These are phyloP conservation scores for Sphaerophoria taeniata DNA, from an alignment of 2,888 invertebrate genomes.

Conservation along the genomic window DNA sequence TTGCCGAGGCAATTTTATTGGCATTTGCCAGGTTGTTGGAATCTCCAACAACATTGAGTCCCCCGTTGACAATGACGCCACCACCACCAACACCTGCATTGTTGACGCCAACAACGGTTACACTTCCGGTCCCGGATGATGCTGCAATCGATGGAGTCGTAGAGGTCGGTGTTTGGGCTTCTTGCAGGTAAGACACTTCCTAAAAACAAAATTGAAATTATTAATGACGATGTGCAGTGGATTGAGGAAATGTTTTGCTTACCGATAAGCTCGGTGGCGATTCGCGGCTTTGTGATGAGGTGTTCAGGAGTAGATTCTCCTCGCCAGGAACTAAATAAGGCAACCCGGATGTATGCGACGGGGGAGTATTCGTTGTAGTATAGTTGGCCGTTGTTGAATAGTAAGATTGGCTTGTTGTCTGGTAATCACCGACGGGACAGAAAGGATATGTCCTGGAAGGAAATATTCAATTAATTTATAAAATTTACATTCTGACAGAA, in stretches of 20 bases:
- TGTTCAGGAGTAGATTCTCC: conserved; percentile 85
- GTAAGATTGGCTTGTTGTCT: conserved; percentile 85
- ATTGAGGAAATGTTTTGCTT: conserved; percentile 79
- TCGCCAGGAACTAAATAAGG: conserved; percentile 89
- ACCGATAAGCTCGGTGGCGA: conserved; percentile 89
- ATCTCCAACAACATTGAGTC: conserved; percentile 77
- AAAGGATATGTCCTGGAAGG: conserved; percentile 88
- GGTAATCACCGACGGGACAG: conserved; percentile 88
- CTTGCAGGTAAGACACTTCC: conserved; percentile 83
- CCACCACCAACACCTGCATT: conserved; percentile 76
- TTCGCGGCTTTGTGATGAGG: conserved; percentile 84
- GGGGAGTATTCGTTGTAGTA: conserved; percentile 83
- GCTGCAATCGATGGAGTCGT: conserved; percentile 83
- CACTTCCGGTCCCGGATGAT: conserved; percentile 84
- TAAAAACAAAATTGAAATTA: conserved; percentile 70
- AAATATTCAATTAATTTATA: not conserved
- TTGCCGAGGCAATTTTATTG: conserved; percentile 93
- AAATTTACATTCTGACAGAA: not conserved
- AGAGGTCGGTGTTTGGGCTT: conserved; percentile 84
- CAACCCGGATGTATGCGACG: conserved; percentile 82
- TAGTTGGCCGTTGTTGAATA: conserved; percentile 85
- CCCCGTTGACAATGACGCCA: conserved; percentile 77
- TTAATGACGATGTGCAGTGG: conserved; percentile 9
- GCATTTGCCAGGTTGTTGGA: conserved; percentile 80
- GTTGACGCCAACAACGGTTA: conserved; percentile 77